phyloP scores from a whole-genome alignment of 2,888 invertebrate genomes.

The Philonicus albiceps region DNA sequence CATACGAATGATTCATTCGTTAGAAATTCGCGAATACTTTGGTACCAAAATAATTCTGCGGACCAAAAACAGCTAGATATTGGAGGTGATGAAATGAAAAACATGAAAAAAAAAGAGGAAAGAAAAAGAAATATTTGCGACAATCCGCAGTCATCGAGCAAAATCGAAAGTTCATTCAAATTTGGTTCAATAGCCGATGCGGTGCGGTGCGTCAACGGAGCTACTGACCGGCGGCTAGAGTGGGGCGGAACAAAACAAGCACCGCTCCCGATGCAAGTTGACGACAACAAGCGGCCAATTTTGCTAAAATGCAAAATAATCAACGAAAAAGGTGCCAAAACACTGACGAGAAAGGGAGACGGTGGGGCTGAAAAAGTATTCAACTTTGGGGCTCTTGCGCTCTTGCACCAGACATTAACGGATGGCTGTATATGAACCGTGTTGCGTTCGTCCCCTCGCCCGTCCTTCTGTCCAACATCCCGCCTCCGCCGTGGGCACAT shows the following conservation, averaged over 20 bases:
- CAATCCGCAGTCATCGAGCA: not conserved
- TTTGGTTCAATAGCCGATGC: not conserved
- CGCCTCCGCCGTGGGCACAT: not conserved
- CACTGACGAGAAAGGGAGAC: not conserved
- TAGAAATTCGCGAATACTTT: not conserved
- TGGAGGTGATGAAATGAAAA: not conserved
- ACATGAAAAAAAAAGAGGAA: not conserved
- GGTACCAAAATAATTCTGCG: not conserved
- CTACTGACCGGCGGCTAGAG: not conserved
- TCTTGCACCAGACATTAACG: not conserved
- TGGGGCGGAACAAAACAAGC: not conserved
- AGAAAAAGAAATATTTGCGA: not conserved
- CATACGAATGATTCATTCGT: not conserved
- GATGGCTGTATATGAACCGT: not conserved
- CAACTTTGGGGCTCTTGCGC: not conserved
- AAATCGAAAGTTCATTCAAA: conserved; percentile 22
- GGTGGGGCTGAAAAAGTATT: not conserved
- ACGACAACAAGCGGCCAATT: not conserved
- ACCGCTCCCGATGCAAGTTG: not conserved
- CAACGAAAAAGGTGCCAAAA: not conserved
- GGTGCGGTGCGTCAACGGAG: not conserved
- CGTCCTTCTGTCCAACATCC: too few relatives aligned
- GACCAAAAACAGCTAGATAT: not conserved
- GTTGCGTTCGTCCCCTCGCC: not conserved
- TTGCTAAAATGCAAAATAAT: not conserved